Evolutionary conservation across 2,797 vertebrate genomes (phyloP).

Genomic region (Sebastes steindachneri): DNA sequence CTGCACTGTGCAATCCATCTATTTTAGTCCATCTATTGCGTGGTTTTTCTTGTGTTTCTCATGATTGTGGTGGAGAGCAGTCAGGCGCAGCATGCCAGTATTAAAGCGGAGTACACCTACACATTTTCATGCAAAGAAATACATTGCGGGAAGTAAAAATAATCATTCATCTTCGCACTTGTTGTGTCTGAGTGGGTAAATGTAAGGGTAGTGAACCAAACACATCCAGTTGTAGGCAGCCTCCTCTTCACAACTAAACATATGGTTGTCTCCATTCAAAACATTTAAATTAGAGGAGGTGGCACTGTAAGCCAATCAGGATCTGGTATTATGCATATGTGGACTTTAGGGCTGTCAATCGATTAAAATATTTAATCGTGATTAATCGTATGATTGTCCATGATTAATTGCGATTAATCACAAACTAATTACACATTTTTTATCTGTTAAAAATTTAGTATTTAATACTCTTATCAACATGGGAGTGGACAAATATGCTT

Average conservation of each 20-base stretch:
- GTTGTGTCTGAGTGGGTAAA: neutral
- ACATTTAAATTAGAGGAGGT: neutral
- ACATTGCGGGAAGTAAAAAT: constrained; percentile 25
- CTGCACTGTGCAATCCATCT: constrained; percentile 46
- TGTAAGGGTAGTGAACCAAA: neutral
- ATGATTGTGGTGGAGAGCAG: constrained; percentile 31
- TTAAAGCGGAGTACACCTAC: constrained; percentile 40
- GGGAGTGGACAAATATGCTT: too few species aligned
- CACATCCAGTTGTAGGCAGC: neutral
- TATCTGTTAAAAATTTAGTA: too few species aligned
- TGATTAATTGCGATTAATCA: too few species aligned
- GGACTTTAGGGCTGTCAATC: too few species aligned
- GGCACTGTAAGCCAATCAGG: neutral
- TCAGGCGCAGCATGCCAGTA: constrained; percentile 2
- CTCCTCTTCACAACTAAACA: neutral
- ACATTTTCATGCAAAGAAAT: constrained; percentile 21
- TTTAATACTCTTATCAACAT: too few species aligned
- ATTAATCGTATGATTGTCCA: too few species aligned
- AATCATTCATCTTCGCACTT: constrained; percentile 12
- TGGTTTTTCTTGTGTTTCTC: constrained; percentile 41
- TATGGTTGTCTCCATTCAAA: neutral
- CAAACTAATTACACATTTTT: rapidly evolving
- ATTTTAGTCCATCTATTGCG: constrained; percentile 34
- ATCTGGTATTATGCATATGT: neutral
- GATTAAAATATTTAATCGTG: too few species aligned